Evolutionary conservation across 2,888 invertebrate species (phyloP).

Genomic region (Psylliodes chrysocephalus): DNA sequence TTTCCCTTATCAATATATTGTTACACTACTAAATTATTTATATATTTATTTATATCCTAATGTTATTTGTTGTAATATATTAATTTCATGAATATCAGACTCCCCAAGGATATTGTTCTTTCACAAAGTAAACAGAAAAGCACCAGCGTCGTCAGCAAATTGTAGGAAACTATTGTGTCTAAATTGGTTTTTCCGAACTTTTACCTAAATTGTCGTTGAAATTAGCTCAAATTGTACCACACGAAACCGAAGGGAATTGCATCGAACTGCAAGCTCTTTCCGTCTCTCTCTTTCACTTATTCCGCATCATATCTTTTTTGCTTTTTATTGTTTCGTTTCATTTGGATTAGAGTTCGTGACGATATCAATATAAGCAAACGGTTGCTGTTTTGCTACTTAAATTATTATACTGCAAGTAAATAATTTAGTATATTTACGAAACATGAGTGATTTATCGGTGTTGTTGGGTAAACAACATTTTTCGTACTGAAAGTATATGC

Average conservation of each 20-base stretch:
- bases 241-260: constrained; percentile 28
- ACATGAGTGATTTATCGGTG: constrained; percentile 16
- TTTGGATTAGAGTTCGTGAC: constrained; percentile 29
- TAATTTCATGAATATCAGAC: too few species aligned
- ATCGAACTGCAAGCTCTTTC: constrained; percentile 25
- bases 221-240: constrained; percentile 30
- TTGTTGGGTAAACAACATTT: neutral
- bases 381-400: constrained; percentile 25
- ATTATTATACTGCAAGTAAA: constrained; percentile 27
- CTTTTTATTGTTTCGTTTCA: constrained; percentile 30
- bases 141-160: constrained; percentile 2
- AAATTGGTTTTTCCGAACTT: constrained; percentile 20
- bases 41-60: too few species aligned
- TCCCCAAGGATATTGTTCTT: constrained; percentile 4
- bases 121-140: neutral
- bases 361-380: constrained; percentile 35
- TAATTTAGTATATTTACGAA: constrained; percentile 33
- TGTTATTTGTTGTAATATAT: too few species aligned
- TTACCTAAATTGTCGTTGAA: constrained; percentile 20
- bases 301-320: constrained; percentile 11
- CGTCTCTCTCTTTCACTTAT: constrained; percentile 1
- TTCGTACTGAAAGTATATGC: neutral
- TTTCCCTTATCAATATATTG: too few species aligned
- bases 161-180: constrained; percentile 18
- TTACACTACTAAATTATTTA: too few species aligned